Conservation (phyloP, 1,140 invertebrate species). For the Ceratosolen fusciceps region DNA sequence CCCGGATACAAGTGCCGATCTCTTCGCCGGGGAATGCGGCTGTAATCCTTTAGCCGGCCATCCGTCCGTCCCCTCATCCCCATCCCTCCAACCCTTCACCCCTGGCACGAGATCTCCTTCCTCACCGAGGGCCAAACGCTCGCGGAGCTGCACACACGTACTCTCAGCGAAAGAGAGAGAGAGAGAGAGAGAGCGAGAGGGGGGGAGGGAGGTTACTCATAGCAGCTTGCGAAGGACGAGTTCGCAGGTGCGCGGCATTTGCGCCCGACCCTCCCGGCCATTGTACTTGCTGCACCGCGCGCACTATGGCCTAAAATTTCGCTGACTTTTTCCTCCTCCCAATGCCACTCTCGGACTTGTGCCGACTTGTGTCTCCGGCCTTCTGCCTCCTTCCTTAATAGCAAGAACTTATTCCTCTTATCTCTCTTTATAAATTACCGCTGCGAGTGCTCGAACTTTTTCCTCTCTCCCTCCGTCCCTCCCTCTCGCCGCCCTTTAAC, state of each 20-base stretch:
- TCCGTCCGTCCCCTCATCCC: no score
- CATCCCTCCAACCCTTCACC: no score
- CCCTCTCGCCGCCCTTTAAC: background rate
- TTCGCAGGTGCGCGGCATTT: slow-evolving; percentile 33
- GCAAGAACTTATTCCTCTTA: background rate
- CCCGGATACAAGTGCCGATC: background rate
- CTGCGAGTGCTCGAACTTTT: background rate
- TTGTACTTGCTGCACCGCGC: slow-evolving; percentile 13
- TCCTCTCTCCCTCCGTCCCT: background rate
- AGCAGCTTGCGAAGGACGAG: slow-evolving; percentile 35
- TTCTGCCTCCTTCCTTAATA: background rate
- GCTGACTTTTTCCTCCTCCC: background rate
- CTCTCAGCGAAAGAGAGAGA: no score
- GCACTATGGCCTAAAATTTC: background rate
- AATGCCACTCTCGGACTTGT: background rate
- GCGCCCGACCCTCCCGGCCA: slow-evolving; percentile 17
- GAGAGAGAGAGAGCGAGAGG: no score
- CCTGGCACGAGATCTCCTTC: background rate
- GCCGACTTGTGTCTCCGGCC: background rate
- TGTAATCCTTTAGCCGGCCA: slow-evolving; percentile 8
- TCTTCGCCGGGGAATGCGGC: slow-evolving; percentile 3
- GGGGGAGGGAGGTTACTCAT: no score
- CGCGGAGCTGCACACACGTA: background rate
- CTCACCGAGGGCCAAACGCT: slow-evolving; percentile 2
- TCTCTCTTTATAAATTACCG: background rate